Evolutionary conservation across 1,140 invertebrate genomes (phyloP), one percentile per base, ranked within the genome.

Genomic region (Drosophila biarmipes): DNA sequence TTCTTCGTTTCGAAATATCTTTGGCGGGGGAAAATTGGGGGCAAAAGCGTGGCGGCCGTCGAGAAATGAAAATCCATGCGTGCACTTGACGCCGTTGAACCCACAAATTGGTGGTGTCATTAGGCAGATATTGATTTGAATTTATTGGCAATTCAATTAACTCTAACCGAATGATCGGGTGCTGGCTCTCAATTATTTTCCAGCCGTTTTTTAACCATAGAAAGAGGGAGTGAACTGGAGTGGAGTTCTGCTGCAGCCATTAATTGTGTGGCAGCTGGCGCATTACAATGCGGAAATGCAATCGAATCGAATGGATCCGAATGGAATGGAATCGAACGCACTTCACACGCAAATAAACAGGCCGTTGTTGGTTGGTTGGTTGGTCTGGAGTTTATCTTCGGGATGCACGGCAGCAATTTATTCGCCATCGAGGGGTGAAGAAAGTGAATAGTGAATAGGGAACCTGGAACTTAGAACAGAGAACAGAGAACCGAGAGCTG

Each of bases 241-340:
- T 63, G 40, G 15, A 29, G 37, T 58, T 27, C 35, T 24, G 21
- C 46, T 31, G 55, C 55, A 31, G 40, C 34, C 66, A 69, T 68
- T 68, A 68, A 69, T 69, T 69, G 63, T 62, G 49, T 62, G 57
- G 42, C 54, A 73, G 72, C 59, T 74, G 62, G 42, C 37, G 55
- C 49, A 61, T 51, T 73, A 69, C 81, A 72, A 80, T 84, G 81
- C 80, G 81, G 82, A 85, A 87, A 78, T 87, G 58, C 49, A 78
- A 81, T 73, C 61, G 73, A 77, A 69, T 57, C 38, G 71, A 78
- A 54, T 54, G 62, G 79, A 86, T 72, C 49, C 31, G 62, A 78
- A 49, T 63, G 66, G 79, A 86, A 80, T 64, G 40, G 56, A 81
- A 80, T 81, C 72, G 78, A 87, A 86, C 81, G 81, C 82, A 86